Evolutionary conservation across 2,113 vertebrate genomes (phyloP).

Genomic region (Phyllopteryx taeniolatus): DNA sequence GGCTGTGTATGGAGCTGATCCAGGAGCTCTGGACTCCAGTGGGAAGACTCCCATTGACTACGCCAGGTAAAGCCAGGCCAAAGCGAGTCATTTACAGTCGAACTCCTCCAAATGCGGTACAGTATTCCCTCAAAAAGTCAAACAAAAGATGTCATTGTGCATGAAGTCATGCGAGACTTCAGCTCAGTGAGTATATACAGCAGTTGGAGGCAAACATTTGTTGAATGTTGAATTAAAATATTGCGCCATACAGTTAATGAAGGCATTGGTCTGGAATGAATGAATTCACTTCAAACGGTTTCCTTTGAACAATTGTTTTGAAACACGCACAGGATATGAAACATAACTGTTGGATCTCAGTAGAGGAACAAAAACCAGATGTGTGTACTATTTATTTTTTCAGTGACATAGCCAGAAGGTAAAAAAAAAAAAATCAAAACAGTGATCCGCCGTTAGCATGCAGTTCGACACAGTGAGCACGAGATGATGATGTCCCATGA

Average conservation of each 20-base stretch:
- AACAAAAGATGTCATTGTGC: too few species aligned
- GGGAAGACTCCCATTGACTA: slow-evolving; percentile 93
- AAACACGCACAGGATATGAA: slow-evolving; percentile 42
- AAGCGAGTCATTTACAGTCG: neutral
- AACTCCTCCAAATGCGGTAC: too few species aligned
- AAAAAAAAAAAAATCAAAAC: neutral
- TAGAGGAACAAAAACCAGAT: neutral
- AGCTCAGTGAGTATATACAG: too few species aligned
- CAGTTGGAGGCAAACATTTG: too few species aligned
- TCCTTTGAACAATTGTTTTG: neutral
- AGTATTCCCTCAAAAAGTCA: too few species aligned
- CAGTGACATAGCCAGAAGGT: neutral
- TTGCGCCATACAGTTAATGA: too few species aligned
- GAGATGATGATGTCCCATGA: slow-evolving; percentile 11
- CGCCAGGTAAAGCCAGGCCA: slow-evolving; percentile 78
- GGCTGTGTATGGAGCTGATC: slow-evolving; percentile 93
- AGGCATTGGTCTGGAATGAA: too few species aligned
- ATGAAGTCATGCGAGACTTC: too few species aligned
- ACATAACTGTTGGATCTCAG: slow-evolving; percentile 3
- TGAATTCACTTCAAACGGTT: neutral
- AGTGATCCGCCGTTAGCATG: slow-evolving; percentile 10
- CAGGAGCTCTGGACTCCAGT: slow-evolving; percentile 88
- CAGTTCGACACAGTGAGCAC: slow-evolving; percentile 16
- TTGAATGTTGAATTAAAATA: too few species aligned
- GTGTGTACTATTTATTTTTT: neutral